phyloP scores from a whole-genome alignment of 2,113 vertebrate species.

The Uria aalge region DNA sequence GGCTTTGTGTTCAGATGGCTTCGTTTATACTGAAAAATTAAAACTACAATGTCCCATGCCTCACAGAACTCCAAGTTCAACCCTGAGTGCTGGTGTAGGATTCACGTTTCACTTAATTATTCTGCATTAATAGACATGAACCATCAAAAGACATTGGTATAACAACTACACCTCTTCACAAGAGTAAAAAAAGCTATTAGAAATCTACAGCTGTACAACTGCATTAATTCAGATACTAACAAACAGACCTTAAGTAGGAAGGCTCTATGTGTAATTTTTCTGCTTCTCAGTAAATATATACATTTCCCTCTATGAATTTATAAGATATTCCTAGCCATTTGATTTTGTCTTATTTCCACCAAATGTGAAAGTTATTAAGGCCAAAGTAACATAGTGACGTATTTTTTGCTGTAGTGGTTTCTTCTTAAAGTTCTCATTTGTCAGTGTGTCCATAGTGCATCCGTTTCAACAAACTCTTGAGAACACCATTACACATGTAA shows the following conservation, averaged over 20 bases:
- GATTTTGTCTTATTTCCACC: neutral
- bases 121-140: neutral
- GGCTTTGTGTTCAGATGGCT: neutral
- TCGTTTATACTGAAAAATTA: neutral
- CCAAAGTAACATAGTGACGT: neutral
- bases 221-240: neutral
- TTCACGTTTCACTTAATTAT: neutral
- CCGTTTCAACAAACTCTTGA: neutral
- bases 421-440: neutral
- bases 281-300: neutral
- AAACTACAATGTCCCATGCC: neutral
- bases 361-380: neutral
- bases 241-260: neutral
- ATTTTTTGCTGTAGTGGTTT: neutral
- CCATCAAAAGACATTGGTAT: neutral
- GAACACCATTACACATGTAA: neutral
- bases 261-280: neutral
- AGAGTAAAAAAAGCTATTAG: neutral
- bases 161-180: neutral
- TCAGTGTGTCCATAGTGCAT: neutral
- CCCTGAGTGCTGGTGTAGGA: neutral
- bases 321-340: neutral
- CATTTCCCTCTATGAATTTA: neutral
- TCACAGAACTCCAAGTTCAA: neutral
- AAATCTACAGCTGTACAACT: neutral